Conservation (phyloP, 2,888 invertebrate genomes). For the Monoplex corrugatus region DNA sequence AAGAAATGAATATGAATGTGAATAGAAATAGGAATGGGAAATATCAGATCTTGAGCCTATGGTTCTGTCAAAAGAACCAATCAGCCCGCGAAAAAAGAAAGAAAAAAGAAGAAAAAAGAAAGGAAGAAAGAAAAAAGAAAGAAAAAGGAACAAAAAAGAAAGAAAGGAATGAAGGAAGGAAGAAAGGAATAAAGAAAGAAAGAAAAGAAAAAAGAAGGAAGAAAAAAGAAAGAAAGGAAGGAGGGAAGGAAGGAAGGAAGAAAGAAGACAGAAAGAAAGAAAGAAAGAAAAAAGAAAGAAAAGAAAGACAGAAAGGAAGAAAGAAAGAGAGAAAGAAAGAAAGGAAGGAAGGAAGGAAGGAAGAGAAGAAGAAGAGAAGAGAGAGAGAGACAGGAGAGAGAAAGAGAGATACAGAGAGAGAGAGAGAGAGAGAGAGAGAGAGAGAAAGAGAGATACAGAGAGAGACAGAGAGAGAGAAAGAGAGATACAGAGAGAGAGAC, state of each 20-base stretch:
- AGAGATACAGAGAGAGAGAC: not conserved
- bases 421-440: not conserved
- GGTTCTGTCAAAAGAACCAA: not conserved
- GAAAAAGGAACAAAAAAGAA: not conserved
- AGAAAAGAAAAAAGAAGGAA: not conserved
- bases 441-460: not conserved
- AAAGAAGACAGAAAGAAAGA: not conserved
- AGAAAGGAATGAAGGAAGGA: not conserved
- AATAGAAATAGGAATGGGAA: not conserved
- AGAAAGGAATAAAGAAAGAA: not conserved
- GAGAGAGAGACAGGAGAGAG: not conserved
- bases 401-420: not conserved
- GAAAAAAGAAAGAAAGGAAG: not conserved
- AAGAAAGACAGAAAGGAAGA: not conserved
- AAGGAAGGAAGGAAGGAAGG: not conserved
- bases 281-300: not conserved
- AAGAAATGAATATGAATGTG: not conserved
- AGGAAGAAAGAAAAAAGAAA: not conserved
- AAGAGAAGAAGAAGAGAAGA: too few species aligned
- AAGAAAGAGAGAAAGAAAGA: not conserved
- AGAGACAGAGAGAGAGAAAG: not conserved
- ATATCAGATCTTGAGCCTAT: too few species aligned
- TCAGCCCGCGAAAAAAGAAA: not conserved
- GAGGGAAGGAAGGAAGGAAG: not conserved
- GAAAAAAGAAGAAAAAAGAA: not conserved